These are phyloP conservation scores for Drosophila bocqueti DNA, from an alignment of 1,140 invertebrate genomes.

Conservation along the genomic window DNA sequence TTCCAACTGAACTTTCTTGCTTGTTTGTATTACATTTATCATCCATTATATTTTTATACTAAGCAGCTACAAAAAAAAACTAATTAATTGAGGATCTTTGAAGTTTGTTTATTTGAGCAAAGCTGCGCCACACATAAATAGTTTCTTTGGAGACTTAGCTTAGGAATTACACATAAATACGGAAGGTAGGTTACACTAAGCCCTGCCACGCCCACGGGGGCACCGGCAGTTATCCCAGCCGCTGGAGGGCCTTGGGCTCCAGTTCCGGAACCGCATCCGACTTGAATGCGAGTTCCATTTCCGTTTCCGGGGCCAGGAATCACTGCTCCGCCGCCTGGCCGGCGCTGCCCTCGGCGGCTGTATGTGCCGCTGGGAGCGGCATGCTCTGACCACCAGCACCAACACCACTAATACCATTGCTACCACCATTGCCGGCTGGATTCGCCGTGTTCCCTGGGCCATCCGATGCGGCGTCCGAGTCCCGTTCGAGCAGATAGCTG, in stretches of 20 bases:
- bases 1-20: constrained; percentile 19
- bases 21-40: neutral
- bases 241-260: constrained; percentile 9
- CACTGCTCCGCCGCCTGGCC: constrained; percentile 39
- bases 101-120: constrained; percentile 76
- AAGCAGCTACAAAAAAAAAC: too few species aligned
- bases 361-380: constrained; percentile 70
- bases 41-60: neutral
- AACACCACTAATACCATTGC: constrained; percentile 34
- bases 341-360: constrained; percentile 44
- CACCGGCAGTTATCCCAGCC: constrained; percentile 27
- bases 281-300: neutral
- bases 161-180: constrained; percentile 76
- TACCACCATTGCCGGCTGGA: constrained; percentile 50
- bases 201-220: constrained; percentile 46
- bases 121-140: constrained; percentile 62
- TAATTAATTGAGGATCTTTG: constrained; percentile 66
- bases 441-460: constrained; percentile 51
- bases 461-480: constrained; percentile 66
- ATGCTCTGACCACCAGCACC: constrained; percentile 47
- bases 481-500: constrained; percentile 83
- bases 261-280: neutral
- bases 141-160: constrained; percentile 59
- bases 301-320: constrained; percentile 4
- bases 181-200: constrained; percentile 57